Evolutionary conservation across 2,797 vertebrate genomes (phyloP).

Genomic region (Rhinichthys osculus): DNA sequence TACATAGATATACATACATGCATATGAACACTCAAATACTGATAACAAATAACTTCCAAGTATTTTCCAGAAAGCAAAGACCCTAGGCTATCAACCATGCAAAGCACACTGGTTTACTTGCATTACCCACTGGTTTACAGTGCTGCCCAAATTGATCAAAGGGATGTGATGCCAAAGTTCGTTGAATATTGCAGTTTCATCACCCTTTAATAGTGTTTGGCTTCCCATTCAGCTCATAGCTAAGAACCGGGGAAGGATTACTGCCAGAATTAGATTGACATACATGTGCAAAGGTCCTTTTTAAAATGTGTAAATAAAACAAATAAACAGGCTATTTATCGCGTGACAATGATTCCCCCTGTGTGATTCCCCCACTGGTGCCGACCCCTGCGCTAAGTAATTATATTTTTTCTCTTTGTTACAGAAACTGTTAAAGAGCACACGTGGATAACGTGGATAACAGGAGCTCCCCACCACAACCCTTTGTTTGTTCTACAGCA

Average conservation of each 20-base stretch:
- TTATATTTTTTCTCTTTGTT: conserved; percentile 47
- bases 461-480: conserved; percentile 2
- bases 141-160: neutral
- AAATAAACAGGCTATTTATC: neutral
- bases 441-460: conserved; percentile 60
- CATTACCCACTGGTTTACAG: neutral
- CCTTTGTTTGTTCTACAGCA: conserved; percentile 23
- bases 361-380: neutral
- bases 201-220: neutral
- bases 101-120: neutral
- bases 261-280: neutral
- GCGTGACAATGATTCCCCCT: neutral
- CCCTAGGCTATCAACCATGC: neutral
- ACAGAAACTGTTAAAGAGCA: conserved; percentile 65
- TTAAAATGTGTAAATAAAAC: neutral
- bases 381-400: neutral
- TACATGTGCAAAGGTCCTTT: neutral
- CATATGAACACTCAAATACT: neutral
- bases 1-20: no score
- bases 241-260: neutral
- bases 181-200: neutral
- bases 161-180: neutral
- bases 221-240: neutral
- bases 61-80: neutral
- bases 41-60: neutral